phyloP scores from a whole-genome alignment of 2,113 vertebrate species.

The Hippoglossus stenolepis region DNA sequence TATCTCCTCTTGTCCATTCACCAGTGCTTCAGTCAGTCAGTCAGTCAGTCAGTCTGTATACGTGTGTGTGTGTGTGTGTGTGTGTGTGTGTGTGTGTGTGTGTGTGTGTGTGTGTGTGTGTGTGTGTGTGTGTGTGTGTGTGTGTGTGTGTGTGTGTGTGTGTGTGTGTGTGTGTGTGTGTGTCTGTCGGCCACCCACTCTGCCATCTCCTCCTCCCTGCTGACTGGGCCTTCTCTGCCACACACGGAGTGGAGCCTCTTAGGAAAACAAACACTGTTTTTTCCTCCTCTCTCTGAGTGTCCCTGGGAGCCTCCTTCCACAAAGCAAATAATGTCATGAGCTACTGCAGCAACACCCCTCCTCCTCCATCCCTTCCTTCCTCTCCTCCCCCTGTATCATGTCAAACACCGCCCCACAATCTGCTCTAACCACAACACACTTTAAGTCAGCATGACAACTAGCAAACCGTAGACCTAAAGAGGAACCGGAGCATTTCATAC shows the following conservation, averaged over 20 bases:
- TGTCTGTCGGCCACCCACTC: neutral
- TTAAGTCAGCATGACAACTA: constrained; percentile 3
- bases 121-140: neutral
- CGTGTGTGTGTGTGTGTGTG: neutral
- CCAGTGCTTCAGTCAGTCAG: neutral
- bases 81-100: constrained; percentile 1
- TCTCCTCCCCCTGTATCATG: neutral
- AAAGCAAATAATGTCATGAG: constrained; percentile 69
- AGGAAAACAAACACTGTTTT: constrained; percentile 68
- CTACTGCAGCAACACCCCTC: constrained; percentile 24
- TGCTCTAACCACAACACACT: neutral
- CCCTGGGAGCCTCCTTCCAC: constrained; percentile 61
- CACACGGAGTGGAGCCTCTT: constrained; percentile 49
- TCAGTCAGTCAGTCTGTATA: neutral
- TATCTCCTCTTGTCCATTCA: constrained; percentile 30
- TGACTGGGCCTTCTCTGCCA: constrained; percentile 38
- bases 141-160: neutral
- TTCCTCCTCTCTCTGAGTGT: constrained; percentile 39
- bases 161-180: neutral
- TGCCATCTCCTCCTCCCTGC: constrained; percentile 7
- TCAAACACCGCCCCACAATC: constrained; percentile 21
- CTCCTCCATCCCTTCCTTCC: constrained; percentile 10
- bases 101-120: neutral
- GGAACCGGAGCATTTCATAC: neutral
- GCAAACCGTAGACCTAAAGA: constrained; percentile 5